phyloP scores from a whole-genome alignment of 2,888 invertebrate genomes.

The Emmelina monodactyla region DNA sequence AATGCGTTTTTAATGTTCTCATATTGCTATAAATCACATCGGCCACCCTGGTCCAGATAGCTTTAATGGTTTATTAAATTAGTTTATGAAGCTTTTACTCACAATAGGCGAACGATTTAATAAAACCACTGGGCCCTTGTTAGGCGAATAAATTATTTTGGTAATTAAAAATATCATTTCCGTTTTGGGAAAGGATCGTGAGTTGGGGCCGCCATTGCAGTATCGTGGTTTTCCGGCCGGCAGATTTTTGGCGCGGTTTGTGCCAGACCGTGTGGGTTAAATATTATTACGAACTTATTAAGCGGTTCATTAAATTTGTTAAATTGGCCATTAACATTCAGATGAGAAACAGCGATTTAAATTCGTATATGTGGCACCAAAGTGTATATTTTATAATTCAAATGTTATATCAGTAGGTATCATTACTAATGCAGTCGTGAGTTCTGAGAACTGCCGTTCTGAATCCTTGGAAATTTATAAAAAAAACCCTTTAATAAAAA shows the following conservation, averaged over 20 bases:
- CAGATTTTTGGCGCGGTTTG: background rate
- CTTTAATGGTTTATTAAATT: constrained; percentile 64
- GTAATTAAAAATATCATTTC: constrained; percentile 3
- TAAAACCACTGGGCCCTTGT: constrained; percentile 21
- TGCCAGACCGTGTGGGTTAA: too few relatives aligned
- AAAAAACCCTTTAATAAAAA: too few relatives aligned
- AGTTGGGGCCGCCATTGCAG: background rate
- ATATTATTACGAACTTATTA: too few relatives aligned
- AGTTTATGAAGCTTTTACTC: constrained; percentile 23
- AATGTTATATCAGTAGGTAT: too few relatives aligned
- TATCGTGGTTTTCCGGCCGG: background rate
- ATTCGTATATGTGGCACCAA: too few relatives aligned
- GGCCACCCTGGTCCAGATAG: constrained; percentile 61
- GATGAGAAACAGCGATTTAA: too few relatives aligned
- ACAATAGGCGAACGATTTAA: constrained; percentile 18
- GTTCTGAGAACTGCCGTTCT: too few relatives aligned
- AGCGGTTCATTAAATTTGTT: too few relatives aligned
- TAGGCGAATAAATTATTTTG: constrained; percentile 18
- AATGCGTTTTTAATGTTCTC: constrained; percentile 67
- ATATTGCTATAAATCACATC: constrained; percentile 63
- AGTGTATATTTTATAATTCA: too few relatives aligned
- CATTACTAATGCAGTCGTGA: too few relatives aligned
- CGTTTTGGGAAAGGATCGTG: background rate
- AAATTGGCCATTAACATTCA: too few relatives aligned
- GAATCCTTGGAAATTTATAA: too few relatives aligned